These are phyloP conservation scores for Furcula furcula DNA, from an alignment of 2,888 invertebrate genomes.

Conservation along the genomic window DNA sequence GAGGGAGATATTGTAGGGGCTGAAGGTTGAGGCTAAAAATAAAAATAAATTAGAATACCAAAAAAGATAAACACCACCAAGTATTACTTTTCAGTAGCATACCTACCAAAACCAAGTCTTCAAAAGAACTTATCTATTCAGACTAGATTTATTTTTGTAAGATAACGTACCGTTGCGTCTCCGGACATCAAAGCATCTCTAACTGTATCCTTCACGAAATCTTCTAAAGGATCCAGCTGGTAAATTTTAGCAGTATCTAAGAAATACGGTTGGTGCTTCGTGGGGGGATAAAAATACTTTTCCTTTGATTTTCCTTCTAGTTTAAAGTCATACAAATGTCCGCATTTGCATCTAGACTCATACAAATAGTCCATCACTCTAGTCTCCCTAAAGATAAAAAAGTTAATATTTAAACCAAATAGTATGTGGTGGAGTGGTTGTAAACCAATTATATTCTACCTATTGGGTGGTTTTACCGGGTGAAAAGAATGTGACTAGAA, in stretches of 20 bases:
- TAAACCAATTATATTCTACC: no score
- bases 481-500: no score
- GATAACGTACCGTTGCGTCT: constrained; percentile 54
- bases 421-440: no score
- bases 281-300: constrained; percentile 57
- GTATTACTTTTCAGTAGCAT: no score
- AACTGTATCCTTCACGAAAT: constrained; percentile 59
- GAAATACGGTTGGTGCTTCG: constrained; percentile 46
- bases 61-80: no score
- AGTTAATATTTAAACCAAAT: no score
- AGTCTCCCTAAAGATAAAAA: constrained; percentile 46
- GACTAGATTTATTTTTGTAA: no score
- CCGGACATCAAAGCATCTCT: constrained; percentile 47
- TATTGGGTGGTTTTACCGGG: no score
- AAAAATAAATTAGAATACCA: constrained; percentile 18
- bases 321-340: constrained; percentile 60
- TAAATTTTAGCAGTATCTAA: constrained; percentile 62
- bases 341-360: constrained; percentile 60
- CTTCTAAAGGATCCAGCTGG: constrained; percentile 60
- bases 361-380: constrained; percentile 48
- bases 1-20: constrained; percentile 48
- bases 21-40: constrained; percentile 46
- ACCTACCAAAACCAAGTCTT: no score
- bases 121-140: no score
- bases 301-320: constrained; percentile 45